A percentile compares a stretch with the other conserved stretches of the same genome.
These are phyloP conservation scores for Goniozus legneri DNA, from an alignment of 1,140 invertebrate genomes.

Conservation along the genomic window DNA sequence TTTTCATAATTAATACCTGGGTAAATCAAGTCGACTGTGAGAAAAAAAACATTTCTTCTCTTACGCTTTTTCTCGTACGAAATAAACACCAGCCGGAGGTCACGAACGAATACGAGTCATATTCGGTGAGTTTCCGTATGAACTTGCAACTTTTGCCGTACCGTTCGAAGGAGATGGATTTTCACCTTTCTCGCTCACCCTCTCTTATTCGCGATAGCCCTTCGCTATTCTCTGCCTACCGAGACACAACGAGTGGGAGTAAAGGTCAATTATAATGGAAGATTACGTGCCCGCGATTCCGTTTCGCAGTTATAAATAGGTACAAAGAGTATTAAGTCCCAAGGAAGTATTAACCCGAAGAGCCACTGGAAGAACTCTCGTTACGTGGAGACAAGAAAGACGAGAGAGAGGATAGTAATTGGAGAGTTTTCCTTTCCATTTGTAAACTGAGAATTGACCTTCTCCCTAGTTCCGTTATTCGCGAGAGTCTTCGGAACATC, in stretches of 20 bases:
- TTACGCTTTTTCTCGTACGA: no score
- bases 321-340: slow-evolving; percentile 27
- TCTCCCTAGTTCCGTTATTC: no score
- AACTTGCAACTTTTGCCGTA: slow-evolving; percentile 21
- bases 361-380: slow-evolving; percentile 23
- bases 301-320: slow-evolving; percentile 22
- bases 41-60: slow-evolving; percentile 35
- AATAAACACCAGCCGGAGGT: slow-evolving; percentile 37
- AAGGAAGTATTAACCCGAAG: slow-evolving; percentile 25
- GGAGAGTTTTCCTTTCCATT: slow-evolving; percentile 19
- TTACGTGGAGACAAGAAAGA: slow-evolving; percentile 16
- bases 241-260: slow-evolving; percentile 14
- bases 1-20: slow-evolving; percentile 52
- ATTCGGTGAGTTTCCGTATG: slow-evolving; percentile 4
- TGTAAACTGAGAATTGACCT: no score
- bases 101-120: background rate
- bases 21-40: slow-evolving; percentile 42
- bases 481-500: background rate
- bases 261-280: slow-evolving; percentile 30
- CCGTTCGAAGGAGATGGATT: background rate
- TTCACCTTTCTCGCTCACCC: background rate
- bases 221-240: background rate
- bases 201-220: no score
- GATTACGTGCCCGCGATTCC: slow-evolving; percentile 24
- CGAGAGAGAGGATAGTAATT: slow-evolving; percentile 18